These are phyloP conservation scores for Hartigia nigra DNA, from an alignment of 2,888 invertebrate species.

Conservation along the genomic window DNA sequence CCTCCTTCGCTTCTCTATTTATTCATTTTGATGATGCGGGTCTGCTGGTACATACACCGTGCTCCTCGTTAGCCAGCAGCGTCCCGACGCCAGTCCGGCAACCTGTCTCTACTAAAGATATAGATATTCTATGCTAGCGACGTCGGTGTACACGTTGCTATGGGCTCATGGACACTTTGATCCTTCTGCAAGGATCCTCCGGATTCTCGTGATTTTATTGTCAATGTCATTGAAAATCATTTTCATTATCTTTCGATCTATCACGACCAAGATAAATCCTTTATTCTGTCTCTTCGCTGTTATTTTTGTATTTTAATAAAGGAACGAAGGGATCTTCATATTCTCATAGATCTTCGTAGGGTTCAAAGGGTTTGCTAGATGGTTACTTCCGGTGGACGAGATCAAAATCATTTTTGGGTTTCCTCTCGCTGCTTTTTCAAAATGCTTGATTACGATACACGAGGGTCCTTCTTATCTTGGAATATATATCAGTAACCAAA, in stretches of 20 bases:
- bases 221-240: too few relatives aligned
- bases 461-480: background rate
- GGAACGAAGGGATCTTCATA: background rate
- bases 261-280: background rate
- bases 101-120: background rate
- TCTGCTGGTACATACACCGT: constrained; percentile 20
- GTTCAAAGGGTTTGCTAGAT: background rate
- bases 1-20: constrained; percentile 34
- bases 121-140: background rate
- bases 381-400: background rate
- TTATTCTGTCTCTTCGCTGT: background rate
- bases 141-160: background rate
- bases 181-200: background rate
- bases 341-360: background rate
- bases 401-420: background rate
- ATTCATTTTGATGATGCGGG: constrained; percentile 47
- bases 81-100: background rate
- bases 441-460: background rate
- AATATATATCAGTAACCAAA: background rate
- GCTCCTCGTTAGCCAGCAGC: background rate
- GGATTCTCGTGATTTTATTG: background rate
- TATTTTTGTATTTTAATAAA: background rate
- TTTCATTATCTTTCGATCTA: background rate
- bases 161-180: background rate
- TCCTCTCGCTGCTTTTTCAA: background rate